Evolutionary conservation across 1,140 invertebrate genomes (phyloP).

Genomic region (Zaprionus lachaisei): DNA sequence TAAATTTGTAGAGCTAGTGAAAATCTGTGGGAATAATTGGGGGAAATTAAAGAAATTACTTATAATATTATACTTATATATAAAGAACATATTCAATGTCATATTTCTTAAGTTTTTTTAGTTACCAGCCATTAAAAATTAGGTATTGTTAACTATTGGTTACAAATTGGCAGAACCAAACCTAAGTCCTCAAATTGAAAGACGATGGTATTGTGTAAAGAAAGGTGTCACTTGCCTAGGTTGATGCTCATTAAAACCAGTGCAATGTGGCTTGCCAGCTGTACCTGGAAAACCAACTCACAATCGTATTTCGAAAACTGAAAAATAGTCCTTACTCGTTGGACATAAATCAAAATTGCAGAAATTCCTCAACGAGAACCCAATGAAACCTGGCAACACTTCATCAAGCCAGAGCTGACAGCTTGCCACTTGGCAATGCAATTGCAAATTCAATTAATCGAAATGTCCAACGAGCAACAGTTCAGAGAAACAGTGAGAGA

Average conservation of each 20-base stretch:
- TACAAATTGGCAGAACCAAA: too few relatives aligned
- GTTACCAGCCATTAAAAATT: too few relatives aligned
- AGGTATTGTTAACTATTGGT: too few relatives aligned
- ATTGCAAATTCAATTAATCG: conserved; percentile 76
- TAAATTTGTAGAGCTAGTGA: neutral
- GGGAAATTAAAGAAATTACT: neutral
- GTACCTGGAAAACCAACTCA: neutral
- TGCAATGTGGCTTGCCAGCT: neutral
- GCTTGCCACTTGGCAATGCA: conserved; percentile 38
- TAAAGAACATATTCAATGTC: neutral
- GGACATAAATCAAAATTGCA: conserved; percentile 10
- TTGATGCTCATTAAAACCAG: neutral
- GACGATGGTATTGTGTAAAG: too few relatives aligned
- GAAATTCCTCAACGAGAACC: neutral
- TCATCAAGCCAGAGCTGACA: conserved; percentile 40
- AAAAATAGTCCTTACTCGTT: neutral
- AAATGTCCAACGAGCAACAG: conserved; percentile 34
- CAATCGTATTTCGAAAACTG: neutral
- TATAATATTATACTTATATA: neutral
- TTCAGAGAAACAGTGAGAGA: too few relatives aligned
- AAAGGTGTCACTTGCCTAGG: neutral
- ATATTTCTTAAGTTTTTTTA: too few relatives aligned
- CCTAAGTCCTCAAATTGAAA: too few relatives aligned
- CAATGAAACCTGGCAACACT: conserved; percentile 7
- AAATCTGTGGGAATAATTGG: neutral